Percentiles rank a stretch among this genome's conserved stretches.
These are phyloP conservation scores for Odontophorus gujanensis DNA, from an alignment of 2,113 vertebrate species.

Conservation along the genomic window DNA sequence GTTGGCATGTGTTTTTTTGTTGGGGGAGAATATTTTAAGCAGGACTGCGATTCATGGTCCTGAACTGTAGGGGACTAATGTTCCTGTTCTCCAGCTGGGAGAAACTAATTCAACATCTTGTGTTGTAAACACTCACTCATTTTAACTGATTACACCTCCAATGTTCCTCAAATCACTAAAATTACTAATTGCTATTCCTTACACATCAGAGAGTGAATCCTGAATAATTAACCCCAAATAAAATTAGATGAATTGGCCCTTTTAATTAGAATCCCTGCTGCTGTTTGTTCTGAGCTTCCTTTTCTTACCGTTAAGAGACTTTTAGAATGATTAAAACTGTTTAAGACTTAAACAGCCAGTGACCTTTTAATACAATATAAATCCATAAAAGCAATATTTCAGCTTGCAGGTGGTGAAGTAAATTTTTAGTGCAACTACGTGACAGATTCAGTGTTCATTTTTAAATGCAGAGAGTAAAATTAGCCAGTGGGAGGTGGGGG, in stretches of 20 bases:
- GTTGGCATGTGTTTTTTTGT: slow-evolving; percentile 46
- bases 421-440: slow-evolving; percentile 80
- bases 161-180: slow-evolving; percentile 91
- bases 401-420: slow-evolving; percentile 80
- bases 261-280: slow-evolving; percentile 94
- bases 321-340: slow-evolving; percentile 84
- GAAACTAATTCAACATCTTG: slow-evolving; percentile 83
- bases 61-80: slow-evolving; percentile 78
- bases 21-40: slow-evolving; percentile 71
- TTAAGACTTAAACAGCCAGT: slow-evolving; percentile 85
- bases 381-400: slow-evolving; percentile 84
- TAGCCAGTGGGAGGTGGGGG: neutral
- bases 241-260: slow-evolving; percentile 92
- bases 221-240: slow-evolving; percentile 95
- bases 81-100: slow-evolving; percentile 82
- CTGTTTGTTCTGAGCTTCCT: slow-evolving; percentile 85
- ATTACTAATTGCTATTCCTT: slow-evolving; percentile 96
- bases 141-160: slow-evolving; percentile 93
- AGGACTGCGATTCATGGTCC: slow-evolving; percentile 69
- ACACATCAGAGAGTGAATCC: slow-evolving; percentile 90
- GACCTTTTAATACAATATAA: slow-evolving; percentile 85
- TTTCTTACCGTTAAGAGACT: slow-evolving; percentile 83
- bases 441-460: slow-evolving; percentile 75
- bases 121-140: slow-evolving; percentile 87
- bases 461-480: slow-evolving; percentile 53